Base-by-base conservation (phyloP, 30 jellyfish, hydroid and myxozoan species). In the Morbakka virulenta region DNA sequence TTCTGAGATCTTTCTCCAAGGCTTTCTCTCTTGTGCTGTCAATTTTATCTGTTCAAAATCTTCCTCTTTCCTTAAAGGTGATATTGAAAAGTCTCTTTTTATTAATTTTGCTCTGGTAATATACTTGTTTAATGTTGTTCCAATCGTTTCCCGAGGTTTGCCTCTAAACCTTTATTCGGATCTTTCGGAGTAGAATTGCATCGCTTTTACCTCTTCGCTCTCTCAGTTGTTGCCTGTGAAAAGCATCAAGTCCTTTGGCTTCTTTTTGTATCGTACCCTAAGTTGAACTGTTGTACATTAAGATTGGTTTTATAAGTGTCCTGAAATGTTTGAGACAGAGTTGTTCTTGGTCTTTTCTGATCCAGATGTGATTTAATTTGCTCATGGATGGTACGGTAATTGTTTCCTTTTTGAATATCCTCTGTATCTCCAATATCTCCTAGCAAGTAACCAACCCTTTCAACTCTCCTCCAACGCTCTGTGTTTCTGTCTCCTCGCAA, bases 401-500 rank as follows among this genome's bases (percentile, higher is more conserved):
- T 57, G 32, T 71, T 71, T 71, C 70, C 47, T 68, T 66, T 68
- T 68, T 68, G 80, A 51, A 52, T 52, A 22, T 73, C 75, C 35
- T 51, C 85, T 32, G n/a, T n/a, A 20, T n/a, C n/a, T n/a, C n/a
- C n/a, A n/a, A n/a, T n/a, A n/a, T n/a, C n/a, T n/a, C n/a, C n/a
- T n/a, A n/a, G n/a, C n/a, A n/a, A n/a, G n/a, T n/a, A 73, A 57
- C 75, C 76, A 0, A 73, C 64, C 74, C 57, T 72, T 50, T 72
- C 52, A 26, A 72, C 85, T 25, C 65, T 74, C 76, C 85, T 74
- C 76, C 85, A 74, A 12, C 76, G 67, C 50, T 52, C 86, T 32
- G 77, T 75, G 68, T 53, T 75, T 61, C 86, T 75, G 86, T 52
- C 86, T 52, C 86, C 86, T 31, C 77, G 68, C 23, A 52, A 53